A percentile compares a stretch with the other conserved stretches of the same genome.
Conservation (phyloP, 2,888 invertebrate species). For the Oxytorus armatus region DNA sequence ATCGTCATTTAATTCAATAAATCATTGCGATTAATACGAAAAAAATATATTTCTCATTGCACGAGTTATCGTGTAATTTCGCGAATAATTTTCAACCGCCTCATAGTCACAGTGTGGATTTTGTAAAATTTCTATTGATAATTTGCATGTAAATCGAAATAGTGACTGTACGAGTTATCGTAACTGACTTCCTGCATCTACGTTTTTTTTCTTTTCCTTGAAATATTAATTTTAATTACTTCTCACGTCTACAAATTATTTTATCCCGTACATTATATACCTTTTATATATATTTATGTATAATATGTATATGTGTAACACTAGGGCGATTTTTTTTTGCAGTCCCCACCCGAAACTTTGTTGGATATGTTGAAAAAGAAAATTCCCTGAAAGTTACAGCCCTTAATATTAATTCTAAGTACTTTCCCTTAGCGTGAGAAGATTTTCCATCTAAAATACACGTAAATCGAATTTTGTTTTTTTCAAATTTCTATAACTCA, state of each 20-base stretch:
- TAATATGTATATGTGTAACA: neutral
- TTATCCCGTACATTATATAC: conserved; percentile 7
- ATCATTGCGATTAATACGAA: neutral
- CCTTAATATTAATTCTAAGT: too few species aligned
- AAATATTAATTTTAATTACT: conserved; percentile 49
- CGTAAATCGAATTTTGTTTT: neutral
- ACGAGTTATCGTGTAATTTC: neutral
- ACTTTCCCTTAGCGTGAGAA: too few species aligned
- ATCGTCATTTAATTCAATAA: neutral
- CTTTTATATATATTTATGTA: neutral
- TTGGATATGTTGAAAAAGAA: too few species aligned
- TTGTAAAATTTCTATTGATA: conserved; percentile 20
- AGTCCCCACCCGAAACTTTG: too few species aligned
- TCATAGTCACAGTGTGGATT: conserved; percentile 12
- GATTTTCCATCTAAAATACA: too few species aligned
- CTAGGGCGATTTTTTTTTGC: too few species aligned
- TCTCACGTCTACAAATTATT: conserved; percentile 50
- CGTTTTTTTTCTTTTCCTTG: conserved; percentile 35
- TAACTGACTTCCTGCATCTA: conserved; percentile 34
- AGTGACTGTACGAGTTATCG: conserved; percentile 35
- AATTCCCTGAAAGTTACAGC: too few species aligned
- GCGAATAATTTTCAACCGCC: conserved; percentile 2
- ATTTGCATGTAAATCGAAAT: conserved; percentile 60
- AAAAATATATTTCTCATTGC: neutral
- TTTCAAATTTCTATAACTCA: too few species aligned